A percentile compares a stretch with the other conserved stretches of the same genome.
Evolutionary conservation across 2,797 vertebrate genomes (phyloP).

Genomic region (Hydrophis major): DNA sequence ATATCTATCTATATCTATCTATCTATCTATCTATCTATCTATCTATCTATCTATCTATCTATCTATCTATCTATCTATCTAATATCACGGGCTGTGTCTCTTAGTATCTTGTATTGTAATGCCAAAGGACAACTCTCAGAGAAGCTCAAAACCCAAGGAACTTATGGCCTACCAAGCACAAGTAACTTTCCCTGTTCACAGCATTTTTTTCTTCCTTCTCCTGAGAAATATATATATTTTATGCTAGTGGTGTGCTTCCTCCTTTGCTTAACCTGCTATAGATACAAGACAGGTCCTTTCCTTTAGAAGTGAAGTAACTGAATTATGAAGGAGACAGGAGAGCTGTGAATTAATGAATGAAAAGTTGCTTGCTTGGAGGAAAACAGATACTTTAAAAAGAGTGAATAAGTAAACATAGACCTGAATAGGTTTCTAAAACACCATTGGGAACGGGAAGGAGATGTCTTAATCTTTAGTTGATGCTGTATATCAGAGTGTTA

Average conservation of each 20-base stretch:
- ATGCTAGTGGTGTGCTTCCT: background rate
- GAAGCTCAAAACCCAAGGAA: background rate
- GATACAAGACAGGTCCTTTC: background rate
- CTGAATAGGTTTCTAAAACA: background rate
- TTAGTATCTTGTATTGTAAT: background rate
- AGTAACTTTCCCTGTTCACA: background rate
- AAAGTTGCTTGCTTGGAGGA: background rate
- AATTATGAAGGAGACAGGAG: background rate
- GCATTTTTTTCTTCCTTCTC: background rate
- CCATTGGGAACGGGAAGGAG: background rate
- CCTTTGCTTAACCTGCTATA: background rate
- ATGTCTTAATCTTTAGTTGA: background rate
- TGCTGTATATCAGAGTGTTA: background rate
- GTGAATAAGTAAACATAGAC: background rate
- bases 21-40: too few relatives aligned
- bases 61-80: background rate
- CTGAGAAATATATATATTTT: background rate
- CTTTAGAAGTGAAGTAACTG: background rate
- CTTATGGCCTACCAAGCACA: background rate
- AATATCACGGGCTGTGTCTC: background rate
- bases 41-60: too few relatives aligned
- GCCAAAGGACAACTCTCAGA: background rate
- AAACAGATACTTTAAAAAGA: background rate
- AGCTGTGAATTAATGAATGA: background rate
- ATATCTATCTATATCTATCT: accelerated